Evolutionary conservation across 2,797 vertebrate species (phyloP), one percentile per base, ranked within the genome.

Genomic region (Phataginus tetradactyla): DNA sequence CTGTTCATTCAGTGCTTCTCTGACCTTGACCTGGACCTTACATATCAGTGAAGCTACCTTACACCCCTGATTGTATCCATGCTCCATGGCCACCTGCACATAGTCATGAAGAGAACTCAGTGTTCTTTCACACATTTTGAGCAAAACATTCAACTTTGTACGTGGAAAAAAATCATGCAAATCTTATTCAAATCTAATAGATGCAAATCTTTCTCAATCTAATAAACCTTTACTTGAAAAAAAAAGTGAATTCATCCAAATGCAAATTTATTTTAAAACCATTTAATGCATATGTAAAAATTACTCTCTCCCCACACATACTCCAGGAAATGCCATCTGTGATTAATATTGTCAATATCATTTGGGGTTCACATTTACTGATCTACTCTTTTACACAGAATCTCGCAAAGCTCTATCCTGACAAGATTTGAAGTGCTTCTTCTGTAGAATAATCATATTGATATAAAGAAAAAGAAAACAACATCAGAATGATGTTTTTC

Each of bases 181-280:
- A 79, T 61, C 59, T 71, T 68, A 63, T 29, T n/a, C 34, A 63
- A 63, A 87, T 84, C 53, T 69, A 78, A 90, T 72, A 84, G 72
- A 78, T 34, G 11, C 64, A 80, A 95, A 84, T 79, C 55, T 87
- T 84, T 91, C 34, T 80, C 64, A 79, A 75, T 68, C 81, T 69
- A 84, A 83, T 79, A 75, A 95, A 78, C 12, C 27, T 72, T 74
- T 69, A 55, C 59, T 91, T 91, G 45, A 90, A 55, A 93, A 42
- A 68, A 66, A 77, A 93, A 91, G 37, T 37, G 32, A 90, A 68
- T 88, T 93, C 64, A 93, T 78, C 64, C 66, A 93, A 85, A 59
- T 69, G 23, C 23, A 75, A 51, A 53, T 85, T 93, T 91, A 93
- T 88, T 85, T 96, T 91, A 37, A 75, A 93, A 79, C 80, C 66